phyloP scores from a whole-genome alignment of 2,113 vertebrate genomes.

The Peromyscus californicus region DNA sequence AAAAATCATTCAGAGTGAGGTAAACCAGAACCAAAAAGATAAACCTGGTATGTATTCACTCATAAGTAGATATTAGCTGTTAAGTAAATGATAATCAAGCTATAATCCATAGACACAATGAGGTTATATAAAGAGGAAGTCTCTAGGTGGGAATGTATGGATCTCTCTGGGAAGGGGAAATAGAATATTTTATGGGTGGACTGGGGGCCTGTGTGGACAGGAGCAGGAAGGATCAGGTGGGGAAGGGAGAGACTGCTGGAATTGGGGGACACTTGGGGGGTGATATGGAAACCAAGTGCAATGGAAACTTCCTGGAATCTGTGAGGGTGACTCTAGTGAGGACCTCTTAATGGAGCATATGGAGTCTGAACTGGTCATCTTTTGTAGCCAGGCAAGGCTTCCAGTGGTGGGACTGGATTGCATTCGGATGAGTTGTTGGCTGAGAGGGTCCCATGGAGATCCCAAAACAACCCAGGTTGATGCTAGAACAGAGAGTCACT shows the following conservation, averaged over 20 bases:
- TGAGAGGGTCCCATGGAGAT: background rate
- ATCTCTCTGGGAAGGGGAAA: background rate
- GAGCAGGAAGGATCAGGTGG: background rate
- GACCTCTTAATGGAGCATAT: background rate
- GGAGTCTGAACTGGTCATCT: background rate
- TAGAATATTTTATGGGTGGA: background rate
- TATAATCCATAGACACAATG: background rate
- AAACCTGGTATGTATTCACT: background rate
- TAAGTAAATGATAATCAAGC: background rate
- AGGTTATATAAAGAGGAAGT: background rate
- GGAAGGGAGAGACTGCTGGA: background rate
- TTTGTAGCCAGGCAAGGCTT: background rate
- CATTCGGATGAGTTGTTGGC: background rate
- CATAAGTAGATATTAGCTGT: background rate
- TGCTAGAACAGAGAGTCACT: background rate
- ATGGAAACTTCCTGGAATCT: background rate
- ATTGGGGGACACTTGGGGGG: background rate
- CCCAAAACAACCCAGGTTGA: background rate
- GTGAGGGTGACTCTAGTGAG: background rate
- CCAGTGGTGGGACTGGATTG: background rate
- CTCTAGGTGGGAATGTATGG: background rate
- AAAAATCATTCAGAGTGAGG: background rate
- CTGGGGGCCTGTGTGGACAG: background rate
- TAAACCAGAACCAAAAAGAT: background rate
- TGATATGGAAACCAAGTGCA: background rate